Evolutionary conservation across 1,140 invertebrate genomes (phyloP), one percentile per base, ranked within the genome.

Genomic region (Drosophila prosaltans): DNA sequence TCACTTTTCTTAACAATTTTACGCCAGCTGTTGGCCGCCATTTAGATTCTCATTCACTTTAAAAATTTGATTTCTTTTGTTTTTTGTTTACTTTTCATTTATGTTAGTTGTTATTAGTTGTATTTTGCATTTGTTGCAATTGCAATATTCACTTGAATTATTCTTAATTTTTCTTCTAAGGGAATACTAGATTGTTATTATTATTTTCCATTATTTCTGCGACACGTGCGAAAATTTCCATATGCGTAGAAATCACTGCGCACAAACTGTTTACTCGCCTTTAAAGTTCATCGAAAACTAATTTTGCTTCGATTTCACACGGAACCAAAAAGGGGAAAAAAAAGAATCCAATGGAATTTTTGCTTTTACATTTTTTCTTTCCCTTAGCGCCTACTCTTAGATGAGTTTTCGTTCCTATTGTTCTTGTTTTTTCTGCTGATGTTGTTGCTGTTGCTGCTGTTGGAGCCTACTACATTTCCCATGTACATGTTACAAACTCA

Each of bases 211-310:
- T 59, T 67, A 28, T 65, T 51, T 65, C 48, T 60, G 68, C 68
- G 66, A 80, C 81, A 85, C 81, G 81, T 81, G 81, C 78, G 78
- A 84, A 65, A 54, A 41, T 43, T 41, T 58, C 51, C 64, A 65
- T 62, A 16, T 58, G 48, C 64, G 65, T 65, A 16, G 65, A 36
- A 64, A 73, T 63, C 43, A 69, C 69, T 80, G 74, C 78, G 78
- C 45, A 51, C 45, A 51, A 45, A 68, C 67, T 91, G 90, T 91
- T 91, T 91, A 79, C 77, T 89, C 83, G 90, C 81, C 78, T 90
- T 91, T 91, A 81, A 91, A 91, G 90, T 91, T 90, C 90, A 91
- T 91, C 90, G 90, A 91, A 91, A 91, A 91, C 90, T 91, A 91
- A 91, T 91, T 90, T 91, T 78, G 79, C 82, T 91, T 91, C 90